A percentile compares a stretch with the other conserved stretches of the same genome.
Evolutionary conservation across 2,113 vertebrate genomes (phyloP).

Genomic region (Acrocephalus kingi): DNA sequence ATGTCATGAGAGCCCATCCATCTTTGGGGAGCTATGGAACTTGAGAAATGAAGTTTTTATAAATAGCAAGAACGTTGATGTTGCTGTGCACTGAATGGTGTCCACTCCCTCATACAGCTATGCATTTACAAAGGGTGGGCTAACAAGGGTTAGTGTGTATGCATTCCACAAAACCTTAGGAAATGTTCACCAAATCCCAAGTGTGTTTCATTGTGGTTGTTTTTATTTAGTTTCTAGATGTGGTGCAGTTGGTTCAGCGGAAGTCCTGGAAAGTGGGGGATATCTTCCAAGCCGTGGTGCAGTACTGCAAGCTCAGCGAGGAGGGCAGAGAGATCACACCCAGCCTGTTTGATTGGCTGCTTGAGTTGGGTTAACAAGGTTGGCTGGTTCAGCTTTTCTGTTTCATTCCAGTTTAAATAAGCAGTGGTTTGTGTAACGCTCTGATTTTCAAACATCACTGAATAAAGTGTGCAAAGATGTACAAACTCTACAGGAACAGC

Average conservation of each 20-base stretch:
- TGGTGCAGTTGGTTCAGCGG: slow-evolving; percentile 86
- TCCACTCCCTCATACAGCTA: background rate
- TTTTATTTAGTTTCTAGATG: slow-evolving; percentile 85
- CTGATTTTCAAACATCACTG: slow-evolving; percentile 24
- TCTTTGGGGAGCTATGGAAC: background rate
- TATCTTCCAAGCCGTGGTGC: slow-evolving; percentile 87
- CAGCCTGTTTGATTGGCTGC: slow-evolving; percentile 94
- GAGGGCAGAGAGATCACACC: slow-evolving; percentile 69
- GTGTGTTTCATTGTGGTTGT: background rate
- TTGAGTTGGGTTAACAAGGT: slow-evolving; percentile 80
- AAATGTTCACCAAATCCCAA: background rate
- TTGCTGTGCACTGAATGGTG: background rate
- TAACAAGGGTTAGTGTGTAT: background rate
- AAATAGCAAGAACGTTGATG: background rate
- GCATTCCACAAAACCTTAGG: background rate
- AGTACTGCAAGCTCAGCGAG: slow-evolving; percentile 86
- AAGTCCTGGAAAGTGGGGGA: slow-evolving; percentile 93
- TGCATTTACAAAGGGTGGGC: background rate
- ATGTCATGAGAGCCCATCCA: background rate
- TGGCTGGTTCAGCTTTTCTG: background rate
- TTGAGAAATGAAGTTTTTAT: background rate
- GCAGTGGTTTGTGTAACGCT: slow-evolving; percentile 48
- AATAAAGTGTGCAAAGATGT: slow-evolving; percentile 41
- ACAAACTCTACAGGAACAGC: slow-evolving; percentile 1
- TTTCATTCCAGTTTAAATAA: slow-evolving; percentile 41